Evolutionary conservation across 2,113 vertebrate genomes (phyloP).

Genomic region (Cathartes aura): DNA sequence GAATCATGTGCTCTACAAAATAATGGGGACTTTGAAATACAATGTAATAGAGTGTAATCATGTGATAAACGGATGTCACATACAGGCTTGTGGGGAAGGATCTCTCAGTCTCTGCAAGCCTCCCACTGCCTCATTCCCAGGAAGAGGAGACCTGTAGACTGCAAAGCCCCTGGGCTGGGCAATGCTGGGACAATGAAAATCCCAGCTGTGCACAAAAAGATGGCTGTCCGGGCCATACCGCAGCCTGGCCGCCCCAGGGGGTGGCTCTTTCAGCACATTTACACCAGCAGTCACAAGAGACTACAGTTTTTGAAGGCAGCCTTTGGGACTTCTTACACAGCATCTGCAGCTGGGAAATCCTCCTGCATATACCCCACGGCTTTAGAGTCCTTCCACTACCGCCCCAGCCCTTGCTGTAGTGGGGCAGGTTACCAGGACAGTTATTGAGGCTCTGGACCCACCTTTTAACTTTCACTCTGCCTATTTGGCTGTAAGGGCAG

Average conservation of each 20-base stretch:
- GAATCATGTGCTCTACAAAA: background rate
- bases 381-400: background rate
- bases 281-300: background rate
- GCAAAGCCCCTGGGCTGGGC: background rate
- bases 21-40: background rate
- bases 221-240: background rate
- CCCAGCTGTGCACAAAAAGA: background rate
- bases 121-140: background rate
- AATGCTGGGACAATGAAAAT: background rate
- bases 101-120: background rate
- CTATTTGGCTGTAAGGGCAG: background rate
- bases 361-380: accelerated
- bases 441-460: background rate
- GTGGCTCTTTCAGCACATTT: background rate
- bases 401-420: background rate
- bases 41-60: background rate
- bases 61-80: background rate
- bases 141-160: background rate
- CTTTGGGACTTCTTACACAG: background rate
- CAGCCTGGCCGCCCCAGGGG: background rate
- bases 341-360: background rate
- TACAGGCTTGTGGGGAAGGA: background rate
- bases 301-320: background rate
- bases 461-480: background rate
- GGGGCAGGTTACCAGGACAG: background rate